A percentile compares a stretch with the other conserved stretches of the same genome.
phyloP scores from a whole-genome alignment of 2,797 vertebrate genomes.

The Microcaecilia unicolor region DNA sequence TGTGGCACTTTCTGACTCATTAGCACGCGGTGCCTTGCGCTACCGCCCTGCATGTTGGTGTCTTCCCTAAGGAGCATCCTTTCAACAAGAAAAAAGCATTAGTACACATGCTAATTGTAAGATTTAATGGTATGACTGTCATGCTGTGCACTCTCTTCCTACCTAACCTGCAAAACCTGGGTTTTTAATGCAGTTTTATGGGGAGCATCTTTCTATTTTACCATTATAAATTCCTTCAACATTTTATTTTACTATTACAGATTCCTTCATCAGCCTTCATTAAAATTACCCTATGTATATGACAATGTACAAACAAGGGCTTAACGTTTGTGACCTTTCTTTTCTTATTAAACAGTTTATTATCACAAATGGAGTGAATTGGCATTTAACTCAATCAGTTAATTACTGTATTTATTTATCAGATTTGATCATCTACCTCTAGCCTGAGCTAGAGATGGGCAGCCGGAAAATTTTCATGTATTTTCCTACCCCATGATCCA shows the following conservation, averaged over 20 bases:
- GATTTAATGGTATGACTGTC: conserved; percentile 21
- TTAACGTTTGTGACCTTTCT: no score
- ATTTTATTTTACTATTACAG: neutral
- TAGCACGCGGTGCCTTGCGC: neutral
- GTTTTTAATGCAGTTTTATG: neutral
- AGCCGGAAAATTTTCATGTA: no score
- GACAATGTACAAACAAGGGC: no score
- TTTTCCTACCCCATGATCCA: no score
- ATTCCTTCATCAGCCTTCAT: neutral
- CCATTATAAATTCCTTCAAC: neutral
- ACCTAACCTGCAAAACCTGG: conserved; percentile 32
- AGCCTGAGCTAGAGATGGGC: no score
- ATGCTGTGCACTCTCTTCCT: conserved; percentile 29
- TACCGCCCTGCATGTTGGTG: neutral
- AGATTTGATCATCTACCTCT: no score
- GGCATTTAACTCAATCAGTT: no score
- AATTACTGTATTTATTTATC: no score
- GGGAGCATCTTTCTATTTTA: conserved; percentile 4
- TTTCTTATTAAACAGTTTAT: no score
- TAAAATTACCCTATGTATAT: no score
- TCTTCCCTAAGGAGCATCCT: conserved; percentile 8
- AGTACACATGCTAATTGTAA: conserved; percentile 25
- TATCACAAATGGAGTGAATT: no score
- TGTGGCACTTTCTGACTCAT: conserved; percentile 17
- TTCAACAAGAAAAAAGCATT: conserved; percentile 18